Evolutionary conservation across 2,113 vertebrate species (phyloP).

Genomic region (Varanus salvator): DNA sequence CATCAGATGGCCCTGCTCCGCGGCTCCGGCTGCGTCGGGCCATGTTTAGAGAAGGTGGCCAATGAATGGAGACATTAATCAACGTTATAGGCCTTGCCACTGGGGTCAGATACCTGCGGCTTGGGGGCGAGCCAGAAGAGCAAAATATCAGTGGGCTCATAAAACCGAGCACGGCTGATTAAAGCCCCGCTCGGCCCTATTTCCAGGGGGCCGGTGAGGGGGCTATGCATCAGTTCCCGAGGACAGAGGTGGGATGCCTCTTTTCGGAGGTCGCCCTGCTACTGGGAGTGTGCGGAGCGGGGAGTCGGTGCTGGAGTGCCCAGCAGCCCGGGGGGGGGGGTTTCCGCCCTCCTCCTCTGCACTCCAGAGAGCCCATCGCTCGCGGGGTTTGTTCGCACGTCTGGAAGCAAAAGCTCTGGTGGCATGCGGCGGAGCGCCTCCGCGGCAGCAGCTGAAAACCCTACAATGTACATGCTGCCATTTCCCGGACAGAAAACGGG

Average conservation of each 20-base stretch:
- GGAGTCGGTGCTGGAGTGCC: not conserved
- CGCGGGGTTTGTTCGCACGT: not conserved
- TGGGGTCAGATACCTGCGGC: constrained; percentile 64
- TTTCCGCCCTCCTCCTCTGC: not conserved
- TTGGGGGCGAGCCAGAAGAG: constrained; percentile 38
- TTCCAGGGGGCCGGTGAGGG: constrained; percentile 40
- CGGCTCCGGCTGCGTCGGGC: not conserved
- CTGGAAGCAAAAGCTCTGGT: not conserved
- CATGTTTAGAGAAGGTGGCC: constrained; percentile 17
- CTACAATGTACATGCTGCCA: too few species aligned
- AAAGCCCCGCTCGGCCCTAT: not conserved
- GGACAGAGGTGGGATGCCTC: not conserved
- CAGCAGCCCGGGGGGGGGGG: not conserved
- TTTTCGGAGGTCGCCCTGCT: too few species aligned
- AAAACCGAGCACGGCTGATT: constrained; percentile 36
- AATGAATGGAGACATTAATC: constrained; percentile 46
- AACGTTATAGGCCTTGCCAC: constrained; percentile 22
- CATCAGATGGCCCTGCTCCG: not conserved
- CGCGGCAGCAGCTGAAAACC: not conserved
- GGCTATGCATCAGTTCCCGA: not conserved
- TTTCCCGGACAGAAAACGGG: not conserved
- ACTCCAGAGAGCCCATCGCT: not conserved
- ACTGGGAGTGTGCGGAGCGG: too few species aligned
- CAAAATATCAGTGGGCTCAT: not conserved
- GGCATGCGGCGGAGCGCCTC: too few species aligned